These are phyloP conservation scores for Scolanthus callimorphus DNA, from an alignment of 92 coral and sea anemone species.

Conservation along the genomic window DNA sequence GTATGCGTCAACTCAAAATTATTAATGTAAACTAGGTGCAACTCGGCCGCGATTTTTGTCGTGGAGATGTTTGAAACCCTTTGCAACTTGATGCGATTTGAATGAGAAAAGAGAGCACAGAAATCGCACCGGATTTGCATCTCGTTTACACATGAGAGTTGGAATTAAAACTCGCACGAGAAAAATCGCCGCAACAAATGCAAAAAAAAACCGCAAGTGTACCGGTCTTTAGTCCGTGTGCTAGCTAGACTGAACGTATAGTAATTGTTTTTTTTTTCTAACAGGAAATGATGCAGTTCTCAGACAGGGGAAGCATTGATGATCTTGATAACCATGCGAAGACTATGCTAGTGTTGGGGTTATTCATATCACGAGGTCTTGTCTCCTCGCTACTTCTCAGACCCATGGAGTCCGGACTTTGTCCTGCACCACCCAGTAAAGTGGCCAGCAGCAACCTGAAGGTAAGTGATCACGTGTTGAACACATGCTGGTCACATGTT, in stretches of 20 bases:
- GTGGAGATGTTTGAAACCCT: background rate
- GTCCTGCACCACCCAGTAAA: conserved; percentile 43
- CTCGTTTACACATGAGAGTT: too few relatives aligned
- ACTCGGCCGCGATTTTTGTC: too few relatives aligned
- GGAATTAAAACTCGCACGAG: too few relatives aligned
- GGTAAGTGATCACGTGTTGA: too few relatives aligned
- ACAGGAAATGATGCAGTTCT: conserved; percentile 46
- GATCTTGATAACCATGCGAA: conserved; percentile 33
- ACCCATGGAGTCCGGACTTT: conserved; percentile 59
- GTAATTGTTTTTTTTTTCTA: background rate
- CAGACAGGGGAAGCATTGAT: conserved; percentile 49
- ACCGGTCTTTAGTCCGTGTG: too few relatives aligned
- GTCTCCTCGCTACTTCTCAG: conserved; percentile 55
- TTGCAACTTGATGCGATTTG: too few relatives aligned
- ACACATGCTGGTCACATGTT: too few relatives aligned
- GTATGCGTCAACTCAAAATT: too few relatives aligned
- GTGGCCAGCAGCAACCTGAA: conserved; percentile 58
- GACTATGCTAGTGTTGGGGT: conserved; percentile 50
- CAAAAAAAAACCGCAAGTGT: background rate
- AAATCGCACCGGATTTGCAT: too few relatives aligned
- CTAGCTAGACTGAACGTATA: background rate
- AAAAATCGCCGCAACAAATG: too few relatives aligned
- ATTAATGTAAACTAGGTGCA: too few relatives aligned
- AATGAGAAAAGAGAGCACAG: too few relatives aligned
- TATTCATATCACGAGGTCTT: conserved; percentile 74